A percentile compares a stretch with the other conserved stretches of the same genome.
phyloP scores from a whole-genome alignment of 2,797 vertebrate species.

The Nyctibius grandis region DNA sequence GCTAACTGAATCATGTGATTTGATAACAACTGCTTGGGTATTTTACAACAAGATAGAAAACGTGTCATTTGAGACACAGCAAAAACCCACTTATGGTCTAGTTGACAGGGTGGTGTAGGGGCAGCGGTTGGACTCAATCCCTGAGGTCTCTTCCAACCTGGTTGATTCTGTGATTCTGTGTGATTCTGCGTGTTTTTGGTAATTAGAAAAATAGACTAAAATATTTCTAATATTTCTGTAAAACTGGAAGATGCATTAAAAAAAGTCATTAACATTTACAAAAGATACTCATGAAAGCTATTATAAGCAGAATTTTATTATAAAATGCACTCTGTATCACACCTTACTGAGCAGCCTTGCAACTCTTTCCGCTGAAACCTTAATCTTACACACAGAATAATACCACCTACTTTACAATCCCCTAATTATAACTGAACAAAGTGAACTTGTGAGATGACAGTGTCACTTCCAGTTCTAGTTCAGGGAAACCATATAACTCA shows the following conservation, averaged over 20 bases:
- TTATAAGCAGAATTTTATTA: not conserved
- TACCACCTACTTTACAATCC: not conserved
- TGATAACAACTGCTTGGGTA: not conserved
- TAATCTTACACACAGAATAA: not conserved
- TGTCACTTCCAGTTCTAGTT: not conserved
- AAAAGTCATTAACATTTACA: not conserved
- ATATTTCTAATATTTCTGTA: not conserved
- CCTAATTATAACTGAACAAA: constrained; percentile 5
- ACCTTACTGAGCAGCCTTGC: not conserved
- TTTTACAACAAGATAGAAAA: not conserved
- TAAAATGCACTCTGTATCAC: not conserved
- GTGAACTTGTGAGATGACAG: not conserved
- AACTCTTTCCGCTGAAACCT: not conserved
- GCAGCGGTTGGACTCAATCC: too few relatives aligned
- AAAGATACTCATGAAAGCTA: not conserved
- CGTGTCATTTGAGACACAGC: not conserved
- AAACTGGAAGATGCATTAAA: not conserved
- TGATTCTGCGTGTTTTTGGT: not conserved
- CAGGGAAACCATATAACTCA: not conserved
- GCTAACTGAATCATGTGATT: not conserved
- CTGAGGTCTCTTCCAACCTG: too few relatives aligned
- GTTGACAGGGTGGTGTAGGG: too few relatives aligned
- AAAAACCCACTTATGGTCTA: not conserved
- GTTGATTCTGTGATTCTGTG: too few relatives aligned
- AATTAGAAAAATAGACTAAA: not conserved